These are phyloP conservation scores for Drosophila ananassae DNA, from an alignment of 1,140 invertebrate genomes.

Conservation along the genomic window DNA sequence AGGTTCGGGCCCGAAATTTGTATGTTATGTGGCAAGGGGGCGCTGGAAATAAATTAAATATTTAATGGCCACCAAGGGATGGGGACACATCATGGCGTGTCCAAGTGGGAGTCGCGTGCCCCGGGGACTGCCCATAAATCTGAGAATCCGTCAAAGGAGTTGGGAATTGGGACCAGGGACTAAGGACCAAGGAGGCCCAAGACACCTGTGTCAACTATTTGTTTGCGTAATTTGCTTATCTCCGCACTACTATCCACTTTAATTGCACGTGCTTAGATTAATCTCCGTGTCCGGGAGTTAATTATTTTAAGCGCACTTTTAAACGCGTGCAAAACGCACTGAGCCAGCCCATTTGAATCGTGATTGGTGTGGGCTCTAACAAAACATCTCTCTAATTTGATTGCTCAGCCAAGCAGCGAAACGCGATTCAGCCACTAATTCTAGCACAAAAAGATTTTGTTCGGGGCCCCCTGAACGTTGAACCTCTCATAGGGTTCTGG, in stretches of 20 bases:
- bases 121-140: constrained; percentile 34
- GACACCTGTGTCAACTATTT: constrained; percentile 53
- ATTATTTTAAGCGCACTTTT: constrained; percentile 68
- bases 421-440: constrained; percentile 36
- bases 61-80: constrained; percentile 25
- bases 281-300: constrained; percentile 48
- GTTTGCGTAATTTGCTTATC: constrained; percentile 56
- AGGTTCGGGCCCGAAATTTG: constrained; percentile 24
- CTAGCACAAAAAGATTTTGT: constrained; percentile 27
- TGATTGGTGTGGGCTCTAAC: neutral
- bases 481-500: constrained; percentile 12
- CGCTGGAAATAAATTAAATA: constrained; percentile 38
- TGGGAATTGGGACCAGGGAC: constrained; percentile 8
- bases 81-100: constrained; percentile 33
- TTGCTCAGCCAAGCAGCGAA: constrained; percentile 36
- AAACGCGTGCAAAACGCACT: constrained; percentile 65
- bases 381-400: constrained; percentile 39
- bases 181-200: constrained; percentile 1
- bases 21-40: neutral
- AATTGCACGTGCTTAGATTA: constrained; percentile 49
- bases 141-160: constrained; percentile 31
- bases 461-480: constrained; percentile 19
- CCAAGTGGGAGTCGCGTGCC: constrained; percentile 41
- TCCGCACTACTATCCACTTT: constrained; percentile 24
- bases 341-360: constrained; percentile 38